phyloP scores from a whole-genome alignment of 2,113 vertebrate genomes.

The Podocnemis expansa region DNA sequence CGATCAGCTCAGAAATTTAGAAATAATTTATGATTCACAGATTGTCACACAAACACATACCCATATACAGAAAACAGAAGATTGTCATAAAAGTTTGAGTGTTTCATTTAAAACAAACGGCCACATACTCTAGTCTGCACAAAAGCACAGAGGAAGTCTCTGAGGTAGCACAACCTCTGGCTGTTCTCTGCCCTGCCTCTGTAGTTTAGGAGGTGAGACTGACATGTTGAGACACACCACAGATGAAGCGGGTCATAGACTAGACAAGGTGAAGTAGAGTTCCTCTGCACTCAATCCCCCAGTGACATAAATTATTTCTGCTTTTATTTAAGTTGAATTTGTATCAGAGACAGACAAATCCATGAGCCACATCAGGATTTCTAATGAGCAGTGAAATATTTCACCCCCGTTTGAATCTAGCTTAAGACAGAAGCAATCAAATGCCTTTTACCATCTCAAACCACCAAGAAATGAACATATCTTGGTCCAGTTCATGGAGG shows the following conservation, averaged over 20 bases:
- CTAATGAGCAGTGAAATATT: neutral
- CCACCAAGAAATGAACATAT: slow-evolving; percentile 9
- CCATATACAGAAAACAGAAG: neutral
- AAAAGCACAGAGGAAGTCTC: neutral
- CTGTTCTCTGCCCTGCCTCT: neutral
- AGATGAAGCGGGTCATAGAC: neutral
- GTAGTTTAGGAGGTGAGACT: neutral
- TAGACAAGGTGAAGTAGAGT: neutral
- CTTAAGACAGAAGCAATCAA: neutral
- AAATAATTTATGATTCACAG: neutral
- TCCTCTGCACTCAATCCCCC: neutral
- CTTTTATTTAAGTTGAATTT: neutral
- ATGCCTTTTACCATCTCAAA: slow-evolving; percentile 31
- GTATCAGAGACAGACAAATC: neutral
- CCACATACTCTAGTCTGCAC: neutral
- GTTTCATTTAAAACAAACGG: neutral
- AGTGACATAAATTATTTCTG: slow-evolving; percentile 13
- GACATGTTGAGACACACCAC: neutral
- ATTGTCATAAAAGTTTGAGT: neutral
- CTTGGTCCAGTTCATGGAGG: slow-evolving; percentile 25
- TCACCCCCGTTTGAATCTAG: neutral
- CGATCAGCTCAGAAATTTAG: neutral
- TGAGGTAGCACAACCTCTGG: neutral
- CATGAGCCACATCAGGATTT: neutral
- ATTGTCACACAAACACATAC: neutral